Evolutionary conservation across 2,888 invertebrate genomes (phyloP).

Genomic region (Pharmacophagus antenor): DNA sequence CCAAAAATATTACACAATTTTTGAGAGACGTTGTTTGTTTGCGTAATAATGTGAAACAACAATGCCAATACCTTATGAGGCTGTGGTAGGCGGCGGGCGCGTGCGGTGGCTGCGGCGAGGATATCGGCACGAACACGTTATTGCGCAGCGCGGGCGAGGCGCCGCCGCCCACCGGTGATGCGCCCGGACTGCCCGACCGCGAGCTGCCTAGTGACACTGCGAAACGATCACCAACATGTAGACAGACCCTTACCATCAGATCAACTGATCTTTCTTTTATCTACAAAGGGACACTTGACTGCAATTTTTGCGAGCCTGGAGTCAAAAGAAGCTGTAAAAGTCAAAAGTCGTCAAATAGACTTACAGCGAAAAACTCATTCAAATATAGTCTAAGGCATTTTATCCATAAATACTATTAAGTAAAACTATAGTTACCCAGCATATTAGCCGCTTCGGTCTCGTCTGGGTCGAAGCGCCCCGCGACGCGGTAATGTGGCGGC

Average conservation of each 20-base stretch:
- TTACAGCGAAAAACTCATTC: no score
- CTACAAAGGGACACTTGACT: no score
- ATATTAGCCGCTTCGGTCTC: conserved; percentile 98
- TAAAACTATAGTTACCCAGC: conserved; percentile 83
- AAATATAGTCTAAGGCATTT: no score
- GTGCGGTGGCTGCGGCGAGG: conserved; percentile 82
- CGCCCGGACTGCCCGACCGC: conserved; percentile 94
- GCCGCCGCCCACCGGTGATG: conserved; percentile 81
- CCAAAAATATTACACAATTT: no score
- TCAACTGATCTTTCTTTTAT: no score
- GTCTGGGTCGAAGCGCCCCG: conserved; percentile 93
- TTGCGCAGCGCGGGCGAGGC: conserved; percentile 84
- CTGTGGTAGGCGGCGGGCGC: conserved; percentile 49
- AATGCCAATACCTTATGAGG: conserved; percentile 48
- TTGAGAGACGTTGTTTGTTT: no score
- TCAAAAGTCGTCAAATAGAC: no score
- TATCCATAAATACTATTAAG: no score
- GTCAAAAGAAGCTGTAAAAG: no score
- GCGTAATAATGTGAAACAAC: no score
- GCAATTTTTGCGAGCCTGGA: no score
- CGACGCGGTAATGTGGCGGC: conserved; percentile 89
- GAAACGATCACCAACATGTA: not conserved
- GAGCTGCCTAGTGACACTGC: conserved; percentile 96
- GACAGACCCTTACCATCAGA: not conserved
- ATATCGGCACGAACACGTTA: conserved; percentile 96